Evolutionary conservation across 2,797 vertebrate species (phyloP).

Genomic region (Enoplosus armatus): DNA sequence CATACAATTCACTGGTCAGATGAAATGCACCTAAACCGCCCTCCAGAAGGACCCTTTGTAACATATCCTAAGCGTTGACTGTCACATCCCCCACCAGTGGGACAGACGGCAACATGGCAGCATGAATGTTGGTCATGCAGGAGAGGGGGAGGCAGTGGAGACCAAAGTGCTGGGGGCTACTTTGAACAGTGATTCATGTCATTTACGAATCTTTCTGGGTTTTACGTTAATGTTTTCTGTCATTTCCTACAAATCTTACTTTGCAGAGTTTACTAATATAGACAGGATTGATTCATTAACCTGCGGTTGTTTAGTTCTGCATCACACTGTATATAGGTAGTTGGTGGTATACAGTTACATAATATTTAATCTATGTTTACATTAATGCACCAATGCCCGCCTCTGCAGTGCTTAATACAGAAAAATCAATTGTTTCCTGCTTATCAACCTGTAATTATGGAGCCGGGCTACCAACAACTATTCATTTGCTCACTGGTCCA

Average conservation of each 20-base stretch:
- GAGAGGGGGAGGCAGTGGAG: conserved; percentile 46
- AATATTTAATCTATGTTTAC: conserved; percentile 33
- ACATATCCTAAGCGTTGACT: conserved; percentile 39
- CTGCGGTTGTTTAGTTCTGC: background rate
- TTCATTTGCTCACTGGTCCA: conserved; percentile 29
- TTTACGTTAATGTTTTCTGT: conserved; percentile 12
- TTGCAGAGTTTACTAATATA: conserved; percentile 10
- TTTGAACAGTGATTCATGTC: conserved; percentile 46
- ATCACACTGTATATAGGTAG: background rate
- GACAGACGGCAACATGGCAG: conserved; percentile 71
- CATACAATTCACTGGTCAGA: conserved; percentile 15
- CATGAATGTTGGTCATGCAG: conserved; percentile 65
- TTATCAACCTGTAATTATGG: conserved; percentile 59
- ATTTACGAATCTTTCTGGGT: conserved; percentile 32
- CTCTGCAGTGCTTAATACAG: conserved; percentile 23
- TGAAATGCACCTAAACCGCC: conserved; percentile 21
- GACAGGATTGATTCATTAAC: background rate
- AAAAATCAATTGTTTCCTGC: conserved; percentile 38
- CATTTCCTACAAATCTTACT: conserved; percentile 3
- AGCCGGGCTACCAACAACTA: conserved; percentile 34
- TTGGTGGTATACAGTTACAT: conserved; percentile 24
- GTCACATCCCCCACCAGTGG: conserved; percentile 70
- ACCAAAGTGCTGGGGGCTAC: conserved; percentile 46
- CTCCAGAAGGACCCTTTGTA: conserved; percentile 50
- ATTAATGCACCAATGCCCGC: conserved; percentile 3